Evolutionary conservation across 2,888 invertebrate genomes (phyloP).

Genomic region (Hypena proboscidalis): DNA sequence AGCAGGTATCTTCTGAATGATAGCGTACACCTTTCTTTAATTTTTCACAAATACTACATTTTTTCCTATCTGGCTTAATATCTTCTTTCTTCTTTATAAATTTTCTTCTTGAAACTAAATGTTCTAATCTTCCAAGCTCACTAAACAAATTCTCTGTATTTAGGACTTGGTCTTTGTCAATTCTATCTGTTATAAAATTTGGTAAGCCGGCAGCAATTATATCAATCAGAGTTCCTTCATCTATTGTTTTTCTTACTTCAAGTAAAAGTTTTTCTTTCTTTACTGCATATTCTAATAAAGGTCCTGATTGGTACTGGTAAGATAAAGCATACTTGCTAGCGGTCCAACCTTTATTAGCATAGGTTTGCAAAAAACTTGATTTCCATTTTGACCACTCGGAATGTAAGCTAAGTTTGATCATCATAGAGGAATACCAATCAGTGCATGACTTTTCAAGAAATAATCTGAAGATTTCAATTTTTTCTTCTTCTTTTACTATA

Average conservation of each 20-base stretch:
- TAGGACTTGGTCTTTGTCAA: conserved; percentile 8
- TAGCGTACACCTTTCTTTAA: conserved; percentile 10
- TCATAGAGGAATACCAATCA: too few species aligned
- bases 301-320: conserved; percentile 42
- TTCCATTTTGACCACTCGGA: conserved; percentile 39
- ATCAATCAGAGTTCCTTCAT: conserved; percentile 13
- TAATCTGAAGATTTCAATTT: conserved; percentile 38
- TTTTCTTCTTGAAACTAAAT: conserved; percentile 3
- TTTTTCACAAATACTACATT: conserved; percentile 16
- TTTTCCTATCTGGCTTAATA: neutral
- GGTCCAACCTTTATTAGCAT: conserved; percentile 40
- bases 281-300: conserved; percentile 46
- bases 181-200: conserved; percentile 8
- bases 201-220: conserved; percentile 15
- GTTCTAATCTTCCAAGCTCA: conserved; percentile 7
- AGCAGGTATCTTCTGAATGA: conserved; percentile 10
- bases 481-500: conserved; percentile 30
- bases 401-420: conserved; percentile 6
- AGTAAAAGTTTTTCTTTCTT: too few species aligned
- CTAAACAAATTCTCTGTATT: conserved; percentile 9
- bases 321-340: conserved; percentile 28
- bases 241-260: conserved; percentile 14
- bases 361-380: too few species aligned
- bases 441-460: conserved; percentile 37
- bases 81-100: neutral